Evolutionary conservation across 2,797 vertebrate genomes (phyloP).

Genomic region (Sandelia bainsii): DNA sequence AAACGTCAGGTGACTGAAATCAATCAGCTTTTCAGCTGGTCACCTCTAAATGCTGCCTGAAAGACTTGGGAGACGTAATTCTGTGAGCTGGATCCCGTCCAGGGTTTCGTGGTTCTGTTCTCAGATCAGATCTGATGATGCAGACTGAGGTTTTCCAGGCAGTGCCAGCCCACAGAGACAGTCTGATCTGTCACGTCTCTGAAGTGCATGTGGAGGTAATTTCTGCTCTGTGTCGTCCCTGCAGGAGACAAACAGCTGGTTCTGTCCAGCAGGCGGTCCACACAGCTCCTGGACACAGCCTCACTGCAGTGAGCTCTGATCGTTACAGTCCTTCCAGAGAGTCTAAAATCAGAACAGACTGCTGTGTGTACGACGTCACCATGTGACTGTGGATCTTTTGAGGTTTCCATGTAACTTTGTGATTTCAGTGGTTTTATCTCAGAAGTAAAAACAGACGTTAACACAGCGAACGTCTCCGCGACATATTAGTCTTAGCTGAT

Average conservation of each 20-base stretch:
- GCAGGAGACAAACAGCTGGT: constrained; percentile 7
- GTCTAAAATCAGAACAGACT: background rate
- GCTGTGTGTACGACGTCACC: too few relatives aligned
- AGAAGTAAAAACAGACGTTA: too few relatives aligned
- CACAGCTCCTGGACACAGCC: background rate
- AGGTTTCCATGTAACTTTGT: too few relatives aligned
- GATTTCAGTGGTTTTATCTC: too few relatives aligned
- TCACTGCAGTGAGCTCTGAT: background rate
- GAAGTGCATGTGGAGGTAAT: constrained; percentile 32
- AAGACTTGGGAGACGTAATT: too few relatives aligned
- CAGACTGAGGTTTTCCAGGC: background rate
- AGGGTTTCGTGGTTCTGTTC: background rate
- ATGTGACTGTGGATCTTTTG: too few relatives aligned
- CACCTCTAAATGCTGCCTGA: too few relatives aligned
- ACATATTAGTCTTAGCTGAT: too few relatives aligned
- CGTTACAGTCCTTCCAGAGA: background rate
- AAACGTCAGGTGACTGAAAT: too few relatives aligned
- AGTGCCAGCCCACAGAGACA: background rate
- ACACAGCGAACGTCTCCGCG: too few relatives aligned
- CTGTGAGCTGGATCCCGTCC: background rate
- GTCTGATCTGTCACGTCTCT: background rate
- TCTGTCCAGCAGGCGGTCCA: background rate
- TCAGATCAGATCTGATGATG: background rate
- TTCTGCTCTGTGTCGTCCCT: constrained; percentile 11
- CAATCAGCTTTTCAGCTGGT: too few relatives aligned